Percentiles rank a stretch among this genome's conserved stretches.
Evolutionary conservation across 2,888 invertebrate species (phyloP).

Genomic region (Bugulina stolonifera): DNA sequence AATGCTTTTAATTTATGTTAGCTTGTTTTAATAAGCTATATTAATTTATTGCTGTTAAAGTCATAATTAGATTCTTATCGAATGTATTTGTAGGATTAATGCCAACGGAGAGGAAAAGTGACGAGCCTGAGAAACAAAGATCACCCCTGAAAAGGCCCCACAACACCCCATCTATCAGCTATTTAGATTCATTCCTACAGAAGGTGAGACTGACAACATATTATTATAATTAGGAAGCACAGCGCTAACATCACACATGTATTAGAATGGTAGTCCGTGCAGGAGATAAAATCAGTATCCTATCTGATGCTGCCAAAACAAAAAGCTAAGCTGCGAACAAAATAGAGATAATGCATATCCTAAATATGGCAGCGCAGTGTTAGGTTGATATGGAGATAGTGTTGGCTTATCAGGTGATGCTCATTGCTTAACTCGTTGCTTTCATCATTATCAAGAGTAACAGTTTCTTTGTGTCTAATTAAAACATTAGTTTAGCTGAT

Average conservation of each 20-base stretch:
- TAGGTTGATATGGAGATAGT: too few species aligned
- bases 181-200: not conserved
- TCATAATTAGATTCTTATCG: not conserved
- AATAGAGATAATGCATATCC: too few species aligned
- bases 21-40: not conserved
- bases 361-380: too few species aligned
- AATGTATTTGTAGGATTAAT: not conserved
- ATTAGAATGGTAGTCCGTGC: too few species aligned
- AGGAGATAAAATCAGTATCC: too few species aligned
- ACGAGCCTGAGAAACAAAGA: not conserved
- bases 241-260: too few species aligned
- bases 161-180: not conserved
- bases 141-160: not conserved
- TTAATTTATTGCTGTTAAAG: not conserved
- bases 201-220: conserved; percentile 6
- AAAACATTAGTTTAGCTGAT: not conserved
- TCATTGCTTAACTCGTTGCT: not conserved
- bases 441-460: too few species aligned
- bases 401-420: not conserved
- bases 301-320: too few species aligned
- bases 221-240: too few species aligned
- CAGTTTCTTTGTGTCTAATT: not conserved
- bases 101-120: not conserved
- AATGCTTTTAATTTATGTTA: not conserved
- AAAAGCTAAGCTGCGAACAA: too few species aligned